Base-by-base conservation (phyloP, 2,888 invertebrate species). In the Sabatieria punctata region DNA sequence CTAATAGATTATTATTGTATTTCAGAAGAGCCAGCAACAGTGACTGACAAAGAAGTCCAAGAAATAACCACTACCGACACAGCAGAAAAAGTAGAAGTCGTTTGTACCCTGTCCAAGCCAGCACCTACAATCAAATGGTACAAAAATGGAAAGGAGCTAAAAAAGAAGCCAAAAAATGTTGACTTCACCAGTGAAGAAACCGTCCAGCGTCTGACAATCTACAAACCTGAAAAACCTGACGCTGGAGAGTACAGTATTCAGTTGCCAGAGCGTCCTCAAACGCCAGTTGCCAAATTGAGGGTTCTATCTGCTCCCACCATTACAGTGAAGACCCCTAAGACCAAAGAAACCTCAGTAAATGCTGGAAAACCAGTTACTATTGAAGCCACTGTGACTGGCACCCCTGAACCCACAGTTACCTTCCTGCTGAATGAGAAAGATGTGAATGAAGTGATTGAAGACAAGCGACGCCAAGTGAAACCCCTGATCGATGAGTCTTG, bases 401-500 rank as follows among this genome's bases (percentile, higher is more conserved):
- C 22, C 8, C 48, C 48, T 24, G 2, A 15, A 26, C 48, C 48
- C 3, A 25, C 24, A 4, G 4, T 47, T 26, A 8, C 13, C 13
- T 46, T 6, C 8, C 22, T 38, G n/a, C n/a, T 38, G 38, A 38
- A 38, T n/a, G 38, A 21, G 8, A 8, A 38, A 21, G 15, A 13
- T 8, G 11, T 38, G 22, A 21, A 6, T 8, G 38, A 38, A n/a
- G n/a, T 11, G 22, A n/a, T 38, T 6, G 22, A n/a, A 38, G 38
- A n/a, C 8, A 38, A 38, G 8, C 38, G 38, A n/a, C 19, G n/a
- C 8, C 8, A 38, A n/a, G 6, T 38, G n/a, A 21, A 38, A 6
- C 15, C 19, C 23, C 22, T n/a, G n/a, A 43, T 55, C 47, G 59
- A 59, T 25, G 57, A 56, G 36, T 47, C 45, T 36, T 48, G 55